Evolutionary conservation across 2,113 vertebrate genomes (phyloP), one percentile per base, ranked within the genome.

Genomic region (Gopherus evgoodei): DNA sequence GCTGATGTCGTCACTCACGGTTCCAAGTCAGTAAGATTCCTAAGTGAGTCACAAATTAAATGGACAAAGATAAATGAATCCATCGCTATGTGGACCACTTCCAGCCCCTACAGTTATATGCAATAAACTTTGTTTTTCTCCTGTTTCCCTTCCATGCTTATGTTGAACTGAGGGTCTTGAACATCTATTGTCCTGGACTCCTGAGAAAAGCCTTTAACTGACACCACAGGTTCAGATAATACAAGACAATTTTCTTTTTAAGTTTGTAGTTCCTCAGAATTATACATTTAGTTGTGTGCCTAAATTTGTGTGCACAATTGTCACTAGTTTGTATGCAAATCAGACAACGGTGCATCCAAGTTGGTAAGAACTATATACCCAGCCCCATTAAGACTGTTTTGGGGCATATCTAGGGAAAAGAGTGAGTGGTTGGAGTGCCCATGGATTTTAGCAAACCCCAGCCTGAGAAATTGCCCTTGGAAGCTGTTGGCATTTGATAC

Each of bases 351-450:
- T 29, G 17, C 79, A 53, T 24, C n/a, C 17, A 69, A 69, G 54
- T 6, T n/a, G 31, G 35, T n/a, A 86, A 87, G 1, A 2, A 25
- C 21, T 87, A 14, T 35, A n/a, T 78, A 44, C 10, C 78, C 47
- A 49, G 53, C 31, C 65, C 84, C 79, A 44, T 75, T n/a, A 85
- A 96, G 89, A 94, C 81, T 94, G 56, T 56, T 69, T 56, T 49
- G 59, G 3, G 50, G 47, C 54, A 35, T 75, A 62, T n/a, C 11
- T 85, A 44, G 29, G 9, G 85, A 54, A 49, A 91, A 93, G 1
- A 3, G 0, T 79, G 5, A 27, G 17, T 24, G 16, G 44, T n/a
- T 94, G 38, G 85, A 5, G 44, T 83, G 22, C 72, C 44, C 59
- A 65, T n/a, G 35, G 62, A 69, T 69, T 69, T 69, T 78, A 47